Evolutionary conservation across 2,113 vertebrate genomes (phyloP), one percentile per base, ranked within the genome.

Genomic region (Zapornia atra): DNA sequence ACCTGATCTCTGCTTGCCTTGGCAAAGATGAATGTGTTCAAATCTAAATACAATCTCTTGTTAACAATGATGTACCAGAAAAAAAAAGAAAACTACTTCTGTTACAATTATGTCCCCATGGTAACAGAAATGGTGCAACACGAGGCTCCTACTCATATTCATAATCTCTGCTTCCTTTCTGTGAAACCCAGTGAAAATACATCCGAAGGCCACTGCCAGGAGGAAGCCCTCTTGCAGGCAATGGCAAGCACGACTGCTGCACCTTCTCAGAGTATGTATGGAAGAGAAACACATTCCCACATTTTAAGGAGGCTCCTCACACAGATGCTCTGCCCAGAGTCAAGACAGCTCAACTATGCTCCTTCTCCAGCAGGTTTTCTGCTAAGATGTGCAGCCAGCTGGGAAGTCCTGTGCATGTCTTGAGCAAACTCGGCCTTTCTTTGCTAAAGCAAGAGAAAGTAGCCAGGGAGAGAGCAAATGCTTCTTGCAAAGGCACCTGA

Each of bases 31-130:
- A 80, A 80, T 21, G 59, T 5, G 6, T 80, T 85, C 79, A 63
- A 80, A 90, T 70, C 81, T 88, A 93, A 94, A 86, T 75, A 77
- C 90, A 70, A 90, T 82, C 79, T 85, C 82, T 66, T 54, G 54
- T 79, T 93, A 93, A 77, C 59, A 88, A 83, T 81, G 68, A 81
- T n/a, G 70, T 40, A 83, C 50, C n/a, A 11, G 13, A 33, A 26
- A 69, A 72, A 76, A 77, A 50, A 77, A 54, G 9, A 72, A 44
- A 61, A 50, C 44, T 54, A 44, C 64, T 82, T 63, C 84, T 92
- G 70, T 86, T 93, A 86, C 88, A 94, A 71, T 92, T 68, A 78
- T 26, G 4, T 96, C 76, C 72, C 94, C 64, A 90, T 95, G 92
- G 92, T 75, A 93, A 96, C 94, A 88, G 51, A 76, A 93, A 59